phyloP scores from a whole-genome alignment of 1,140 invertebrate species.

The Nephila pilipes region DNA sequence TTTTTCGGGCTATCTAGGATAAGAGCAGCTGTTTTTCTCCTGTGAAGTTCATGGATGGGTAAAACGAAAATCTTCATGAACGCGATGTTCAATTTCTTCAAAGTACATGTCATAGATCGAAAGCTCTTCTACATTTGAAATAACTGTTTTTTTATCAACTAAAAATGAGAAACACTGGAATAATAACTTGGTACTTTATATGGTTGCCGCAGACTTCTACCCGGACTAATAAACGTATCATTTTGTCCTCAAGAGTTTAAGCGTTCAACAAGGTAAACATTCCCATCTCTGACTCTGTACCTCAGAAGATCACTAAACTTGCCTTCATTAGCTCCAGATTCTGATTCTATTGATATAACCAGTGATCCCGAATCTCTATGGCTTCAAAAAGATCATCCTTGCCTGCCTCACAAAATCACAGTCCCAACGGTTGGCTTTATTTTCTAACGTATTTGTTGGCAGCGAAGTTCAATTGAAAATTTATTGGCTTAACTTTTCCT shows the following conservation, averaged over 20 bases:
- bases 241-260: not conserved
- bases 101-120: not conserved
- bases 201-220: not conserved
- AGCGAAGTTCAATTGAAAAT: too few species aligned
- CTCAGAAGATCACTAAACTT: not conserved
- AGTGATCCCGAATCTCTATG: not conserved
- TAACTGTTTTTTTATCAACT: not conserved
- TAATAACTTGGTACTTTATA: not conserved
- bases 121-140: not conserved
- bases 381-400: not conserved
- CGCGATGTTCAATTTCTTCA: too few species aligned
- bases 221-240: not conserved
- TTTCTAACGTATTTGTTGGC: not conserved
- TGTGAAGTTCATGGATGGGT: not conserved
- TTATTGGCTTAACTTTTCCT: too few species aligned
- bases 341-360: not conserved
- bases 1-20: not conserved
- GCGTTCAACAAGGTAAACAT: not conserved
- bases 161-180: too few species aligned
- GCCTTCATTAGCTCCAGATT: not conserved
- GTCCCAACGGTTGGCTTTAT: not conserved
- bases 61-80: not conserved
- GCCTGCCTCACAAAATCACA: not conserved
- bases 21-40: not conserved
- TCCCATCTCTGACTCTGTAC: too few species aligned